A percentile compares a stretch with the other conserved stretches of the same genome.
phyloP scores from a whole-genome alignment of 2,113 vertebrate species.

The Platysternon megacephalum region DNA sequence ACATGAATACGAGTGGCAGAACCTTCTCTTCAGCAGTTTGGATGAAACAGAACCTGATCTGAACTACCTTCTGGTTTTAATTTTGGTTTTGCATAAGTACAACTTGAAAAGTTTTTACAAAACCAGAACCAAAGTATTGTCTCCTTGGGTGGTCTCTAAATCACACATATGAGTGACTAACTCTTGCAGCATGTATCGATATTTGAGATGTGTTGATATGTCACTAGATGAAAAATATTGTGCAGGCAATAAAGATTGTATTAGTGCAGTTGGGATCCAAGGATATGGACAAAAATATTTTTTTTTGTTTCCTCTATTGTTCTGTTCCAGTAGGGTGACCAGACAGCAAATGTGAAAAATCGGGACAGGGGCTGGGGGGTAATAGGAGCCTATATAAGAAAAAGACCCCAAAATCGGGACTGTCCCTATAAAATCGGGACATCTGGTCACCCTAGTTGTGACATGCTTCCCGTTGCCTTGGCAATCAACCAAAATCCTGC shows the following conservation, averaged over 20 bases:
- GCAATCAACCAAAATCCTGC: no score
- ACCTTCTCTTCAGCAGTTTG: background rate
- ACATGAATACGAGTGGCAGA: background rate
- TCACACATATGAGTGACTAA: background rate
- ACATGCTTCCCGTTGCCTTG: no score
- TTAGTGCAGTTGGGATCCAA: background rate
- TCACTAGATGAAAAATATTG: background rate
- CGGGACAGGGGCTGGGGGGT: no score
- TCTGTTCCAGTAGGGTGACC: no score
- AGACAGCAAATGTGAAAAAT: no score
- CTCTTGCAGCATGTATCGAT: fast-evolving
- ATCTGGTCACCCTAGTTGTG: no score
- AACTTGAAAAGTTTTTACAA: background rate
- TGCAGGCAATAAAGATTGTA: no score
- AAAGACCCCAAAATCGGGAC: no score
- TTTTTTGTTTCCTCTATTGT: background rate
- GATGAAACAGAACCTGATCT: background rate
- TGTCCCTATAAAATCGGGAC: no score
- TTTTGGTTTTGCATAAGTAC: background rate
- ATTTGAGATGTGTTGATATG: fast-evolving
- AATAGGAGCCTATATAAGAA: no score
- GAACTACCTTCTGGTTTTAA: background rate
- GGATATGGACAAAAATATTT: background rate
- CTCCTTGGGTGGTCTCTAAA: background rate
- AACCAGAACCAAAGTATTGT: no score